These are phyloP conservation scores for Eulacestoma nigropectus DNA, from an alignment of 2,113 vertebrate species.

Conservation along the genomic window DNA sequence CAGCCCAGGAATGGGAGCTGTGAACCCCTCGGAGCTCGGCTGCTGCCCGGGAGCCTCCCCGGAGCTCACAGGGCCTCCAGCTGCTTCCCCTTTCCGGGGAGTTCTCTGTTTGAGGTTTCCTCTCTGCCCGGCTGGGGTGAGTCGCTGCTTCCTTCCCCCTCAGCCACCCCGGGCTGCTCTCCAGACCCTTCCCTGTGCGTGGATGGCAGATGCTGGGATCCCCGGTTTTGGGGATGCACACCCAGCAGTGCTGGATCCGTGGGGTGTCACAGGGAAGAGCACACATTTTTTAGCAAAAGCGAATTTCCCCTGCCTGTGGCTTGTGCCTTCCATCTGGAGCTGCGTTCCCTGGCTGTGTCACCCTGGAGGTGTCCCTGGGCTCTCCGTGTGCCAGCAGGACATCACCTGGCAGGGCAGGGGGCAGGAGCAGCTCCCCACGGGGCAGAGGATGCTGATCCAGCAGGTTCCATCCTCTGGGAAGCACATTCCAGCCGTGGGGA, in stretches of 20 bases:
- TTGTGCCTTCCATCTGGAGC: rapidly evolving
- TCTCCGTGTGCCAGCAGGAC: background rate
- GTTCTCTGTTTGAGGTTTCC: background rate
- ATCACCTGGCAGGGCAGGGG: background rate
- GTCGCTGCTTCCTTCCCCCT: background rate
- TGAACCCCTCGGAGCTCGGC: rapidly evolving
- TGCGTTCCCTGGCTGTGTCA: background rate
- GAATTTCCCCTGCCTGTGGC: background rate
- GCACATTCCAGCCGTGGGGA: background rate
- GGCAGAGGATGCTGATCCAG: background rate
- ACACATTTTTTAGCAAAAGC: rapidly evolving
- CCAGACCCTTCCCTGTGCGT: rapidly evolving
- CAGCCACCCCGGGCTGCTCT: background rate
- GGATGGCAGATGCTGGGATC: rapidly evolving
- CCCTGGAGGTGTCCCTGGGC: background rate
- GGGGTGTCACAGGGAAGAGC: background rate
- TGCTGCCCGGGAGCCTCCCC: background rate
- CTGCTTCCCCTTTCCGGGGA: background rate
- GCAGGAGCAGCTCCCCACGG: background rate
- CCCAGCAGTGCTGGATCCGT: rapidly evolving
- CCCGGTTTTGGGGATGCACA: rapidly evolving
- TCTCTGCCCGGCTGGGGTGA: background rate
- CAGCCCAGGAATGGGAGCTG: background rate
- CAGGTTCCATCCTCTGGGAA: background rate
- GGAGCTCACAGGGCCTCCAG: background rate